These are phyloP conservation scores for Varanus salvator DNA, from an alignment of 2,113 vertebrate genomes.

Conservation along the genomic window DNA sequence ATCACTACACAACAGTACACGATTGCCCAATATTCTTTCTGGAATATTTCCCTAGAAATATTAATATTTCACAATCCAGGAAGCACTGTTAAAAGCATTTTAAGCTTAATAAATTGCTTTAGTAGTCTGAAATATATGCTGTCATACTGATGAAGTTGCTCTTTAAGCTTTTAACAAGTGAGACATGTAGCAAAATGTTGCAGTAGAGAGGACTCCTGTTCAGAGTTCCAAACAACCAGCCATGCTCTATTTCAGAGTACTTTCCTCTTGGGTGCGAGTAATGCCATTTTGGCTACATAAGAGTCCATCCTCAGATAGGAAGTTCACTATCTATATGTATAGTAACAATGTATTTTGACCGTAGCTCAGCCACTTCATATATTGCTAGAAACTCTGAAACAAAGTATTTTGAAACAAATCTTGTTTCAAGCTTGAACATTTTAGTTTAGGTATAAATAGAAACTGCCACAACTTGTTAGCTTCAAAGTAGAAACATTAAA, in stretches of 20 bases:
- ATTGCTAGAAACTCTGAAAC: conserved; percentile 22
- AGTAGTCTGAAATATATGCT: background rate
- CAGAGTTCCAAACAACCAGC: too few species aligned
- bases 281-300: too few species aligned
- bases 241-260: too few species aligned
- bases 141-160: background rate
- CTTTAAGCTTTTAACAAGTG: too few species aligned
- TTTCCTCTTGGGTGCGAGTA: too few species aligned
- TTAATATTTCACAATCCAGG: background rate
- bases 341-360: too few species aligned
- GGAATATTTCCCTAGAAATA: background rate
- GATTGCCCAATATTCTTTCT: background rate
- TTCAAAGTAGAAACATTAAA: background rate
- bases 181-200: too few species aligned
- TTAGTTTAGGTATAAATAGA: background rate
- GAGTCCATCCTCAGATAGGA: background rate
- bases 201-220: too few species aligned
- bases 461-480: background rate
- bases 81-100: background rate
- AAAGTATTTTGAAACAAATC: background rate
- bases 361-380: background rate
- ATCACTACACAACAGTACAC: background rate
- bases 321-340: too few species aligned
- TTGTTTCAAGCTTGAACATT: background rate
- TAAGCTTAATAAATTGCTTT: background rate